Percentiles rank a stretch among this genome's conserved stretches.
These are phyloP conservation scores for Teleiodes luculella DNA, from an alignment of 2,888 invertebrate genomes.

Conservation along the genomic window DNA sequence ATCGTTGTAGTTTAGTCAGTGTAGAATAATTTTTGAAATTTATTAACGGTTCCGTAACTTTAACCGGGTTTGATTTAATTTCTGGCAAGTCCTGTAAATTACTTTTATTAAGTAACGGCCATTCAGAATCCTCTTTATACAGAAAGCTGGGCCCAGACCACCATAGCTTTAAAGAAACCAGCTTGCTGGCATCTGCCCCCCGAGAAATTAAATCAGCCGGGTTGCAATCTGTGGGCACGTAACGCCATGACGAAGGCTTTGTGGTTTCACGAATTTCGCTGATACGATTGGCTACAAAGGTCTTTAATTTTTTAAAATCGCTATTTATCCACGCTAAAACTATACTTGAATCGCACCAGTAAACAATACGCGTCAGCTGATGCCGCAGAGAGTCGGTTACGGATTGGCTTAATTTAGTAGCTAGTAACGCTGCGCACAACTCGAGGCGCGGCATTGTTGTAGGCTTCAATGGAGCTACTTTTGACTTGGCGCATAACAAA, in stretches of 20 bases:
- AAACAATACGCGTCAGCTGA: background rate
- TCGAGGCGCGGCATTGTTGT: slow-evolving; percentile 20
- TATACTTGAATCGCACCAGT: background rate
- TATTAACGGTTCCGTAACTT: too few relatives aligned
- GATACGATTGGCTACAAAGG: slow-evolving; percentile 1
- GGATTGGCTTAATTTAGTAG: slow-evolving; percentile 4
- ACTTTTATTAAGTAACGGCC: too few relatives aligned
- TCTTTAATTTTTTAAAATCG: background rate
- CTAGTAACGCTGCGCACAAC: slow-evolving; percentile 23
- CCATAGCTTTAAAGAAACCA: too few relatives aligned
- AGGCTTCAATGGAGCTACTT: slow-evolving; percentile 17
- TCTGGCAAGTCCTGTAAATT: too few relatives aligned
- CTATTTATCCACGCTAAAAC: background rate
- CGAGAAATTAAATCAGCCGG: too few relatives aligned
- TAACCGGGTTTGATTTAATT: too few relatives aligned
- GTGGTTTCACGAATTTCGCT: background rate
- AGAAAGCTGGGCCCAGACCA: too few relatives aligned
- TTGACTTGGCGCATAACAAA: too few relatives aligned
- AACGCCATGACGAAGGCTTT: background rate
- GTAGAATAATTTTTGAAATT: too few relatives aligned
- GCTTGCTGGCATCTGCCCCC: slow-evolving; percentile 2
- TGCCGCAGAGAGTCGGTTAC: background rate
- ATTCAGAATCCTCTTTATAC: too few relatives aligned
- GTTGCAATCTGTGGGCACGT: slow-evolving; percentile 1
- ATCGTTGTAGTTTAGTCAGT: too few relatives aligned